These are phyloP conservation scores for Microcebus griseorufus DNA, from an alignment of 2,113 vertebrate species.

Conservation along the genomic window DNA sequence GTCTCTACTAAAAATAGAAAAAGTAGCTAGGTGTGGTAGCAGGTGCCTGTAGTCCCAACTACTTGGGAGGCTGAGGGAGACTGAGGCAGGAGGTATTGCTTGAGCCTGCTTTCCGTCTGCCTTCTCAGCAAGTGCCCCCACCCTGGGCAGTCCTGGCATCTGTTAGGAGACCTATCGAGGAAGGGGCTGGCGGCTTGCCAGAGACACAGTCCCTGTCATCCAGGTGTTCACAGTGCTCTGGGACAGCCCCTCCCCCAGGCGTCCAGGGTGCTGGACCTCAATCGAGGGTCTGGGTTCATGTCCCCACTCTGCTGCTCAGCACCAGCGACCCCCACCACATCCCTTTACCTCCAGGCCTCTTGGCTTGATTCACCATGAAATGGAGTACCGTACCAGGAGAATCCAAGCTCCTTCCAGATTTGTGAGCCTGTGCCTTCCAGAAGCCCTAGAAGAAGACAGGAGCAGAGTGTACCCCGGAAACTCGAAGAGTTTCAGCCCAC, in stretches of 20 bases:
- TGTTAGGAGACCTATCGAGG: background rate
- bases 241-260: background rate
- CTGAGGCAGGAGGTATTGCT: background rate
- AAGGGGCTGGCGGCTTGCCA: rapidly evolving
- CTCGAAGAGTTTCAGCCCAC: background rate
- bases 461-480: rapidly evolving
- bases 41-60: too few relatives aligned
- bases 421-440: background rate
- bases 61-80: too few relatives aligned
- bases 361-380: background rate
- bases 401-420: background rate
- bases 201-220: rapidly evolving
- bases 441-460: background rate
- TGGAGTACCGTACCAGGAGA: background rate
- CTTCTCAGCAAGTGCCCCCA: background rate
- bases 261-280: background rate
- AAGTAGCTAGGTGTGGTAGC: too few relatives aligned
- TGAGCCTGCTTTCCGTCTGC: background rate
- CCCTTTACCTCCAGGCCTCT: background rate
- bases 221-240: background rate
- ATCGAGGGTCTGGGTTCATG: background rate
- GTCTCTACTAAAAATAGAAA: too few relatives aligned
- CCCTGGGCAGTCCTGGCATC: background rate
- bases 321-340: background rate
- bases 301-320: background rate